Evolutionary conservation across 2,888 invertebrate species (phyloP).

Genomic region (Poecilobothrus nobilitatus): DNA sequence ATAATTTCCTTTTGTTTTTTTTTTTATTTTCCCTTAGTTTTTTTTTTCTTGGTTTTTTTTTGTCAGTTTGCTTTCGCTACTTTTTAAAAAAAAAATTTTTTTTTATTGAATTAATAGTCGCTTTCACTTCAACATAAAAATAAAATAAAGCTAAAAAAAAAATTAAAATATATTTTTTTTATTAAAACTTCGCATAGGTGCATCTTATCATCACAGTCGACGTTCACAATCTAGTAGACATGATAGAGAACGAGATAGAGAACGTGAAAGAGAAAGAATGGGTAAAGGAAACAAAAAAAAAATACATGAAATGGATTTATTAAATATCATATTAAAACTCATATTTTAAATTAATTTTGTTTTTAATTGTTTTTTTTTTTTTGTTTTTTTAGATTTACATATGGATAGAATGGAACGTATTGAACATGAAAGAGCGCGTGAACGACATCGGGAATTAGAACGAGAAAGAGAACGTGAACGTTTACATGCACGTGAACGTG

Average conservation of each 20-base stretch:
- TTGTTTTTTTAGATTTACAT: constrained; percentile 13
- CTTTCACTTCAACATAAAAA: background rate
- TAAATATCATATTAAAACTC: no score
- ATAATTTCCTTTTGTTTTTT: no score
- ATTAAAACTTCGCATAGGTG: constrained; percentile 28
- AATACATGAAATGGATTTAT: background rate
- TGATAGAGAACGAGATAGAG: constrained; percentile 32
- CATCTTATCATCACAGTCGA: constrained; percentile 42
- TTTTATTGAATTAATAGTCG: background rate
- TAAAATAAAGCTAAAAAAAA: background rate
- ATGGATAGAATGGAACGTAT: constrained; percentile 23
- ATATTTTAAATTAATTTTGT: background rate
- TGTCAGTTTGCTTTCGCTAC: background rate
- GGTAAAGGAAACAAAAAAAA: background rate
- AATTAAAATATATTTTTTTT: background rate
- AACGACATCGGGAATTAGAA: constrained; percentile 31
- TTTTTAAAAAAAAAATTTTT: background rate
- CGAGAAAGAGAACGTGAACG: constrained; percentile 36
- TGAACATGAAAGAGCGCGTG: constrained; percentile 25
- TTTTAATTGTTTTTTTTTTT: background rate
- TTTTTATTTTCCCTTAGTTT: no score
- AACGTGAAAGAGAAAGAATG: constrained; percentile 24
- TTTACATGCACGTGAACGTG: constrained; percentile 41
- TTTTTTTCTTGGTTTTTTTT: background rate
- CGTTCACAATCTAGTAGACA: constrained; percentile 38